phyloP scores from a whole-genome alignment of 2,888 invertebrate genomes.

The Flexamia atlantica region DNA sequence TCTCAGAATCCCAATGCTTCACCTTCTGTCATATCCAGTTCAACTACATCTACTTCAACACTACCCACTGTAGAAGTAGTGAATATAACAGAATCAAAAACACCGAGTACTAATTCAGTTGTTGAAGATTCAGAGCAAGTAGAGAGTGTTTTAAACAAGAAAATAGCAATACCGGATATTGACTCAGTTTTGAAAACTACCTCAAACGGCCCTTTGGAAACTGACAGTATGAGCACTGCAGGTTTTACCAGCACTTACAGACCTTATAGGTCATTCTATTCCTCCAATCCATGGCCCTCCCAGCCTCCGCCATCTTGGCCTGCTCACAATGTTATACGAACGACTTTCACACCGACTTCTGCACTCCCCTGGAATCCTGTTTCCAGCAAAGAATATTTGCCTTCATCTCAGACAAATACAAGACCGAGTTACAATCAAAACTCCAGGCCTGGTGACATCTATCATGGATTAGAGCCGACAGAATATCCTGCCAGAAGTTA shows the following conservation, averaged over 20 bases:
- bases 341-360: neutral
- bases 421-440: neutral
- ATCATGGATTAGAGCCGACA: neutral
- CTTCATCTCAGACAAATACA: too few relatives aligned
- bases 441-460: neutral
- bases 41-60: neutral
- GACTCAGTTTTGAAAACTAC: neutral
- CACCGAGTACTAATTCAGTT: neutral
- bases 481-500: conserved; percentile 20
- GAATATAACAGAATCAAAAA: neutral
- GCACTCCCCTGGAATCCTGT: conserved; percentile 26
- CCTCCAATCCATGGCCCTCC: neutral
- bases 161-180: neutral
- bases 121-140: conserved; percentile 40
- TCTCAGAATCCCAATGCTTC: neutral
- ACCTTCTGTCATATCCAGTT: neutral
- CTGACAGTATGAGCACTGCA: neutral
- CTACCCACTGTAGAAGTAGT: neutral
- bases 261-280: neutral
- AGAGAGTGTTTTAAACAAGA: conserved; percentile 3
- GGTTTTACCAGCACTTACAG: conserved; percentile 15
- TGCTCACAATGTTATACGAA: neutral
- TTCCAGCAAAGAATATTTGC: too few relatives aligned
- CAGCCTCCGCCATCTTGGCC: conserved; percentile 1
- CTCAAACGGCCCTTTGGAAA: neutral